Evolutionary conservation across 2,113 vertebrate species (phyloP).

Genomic region (Camelus dromedarius): DNA sequence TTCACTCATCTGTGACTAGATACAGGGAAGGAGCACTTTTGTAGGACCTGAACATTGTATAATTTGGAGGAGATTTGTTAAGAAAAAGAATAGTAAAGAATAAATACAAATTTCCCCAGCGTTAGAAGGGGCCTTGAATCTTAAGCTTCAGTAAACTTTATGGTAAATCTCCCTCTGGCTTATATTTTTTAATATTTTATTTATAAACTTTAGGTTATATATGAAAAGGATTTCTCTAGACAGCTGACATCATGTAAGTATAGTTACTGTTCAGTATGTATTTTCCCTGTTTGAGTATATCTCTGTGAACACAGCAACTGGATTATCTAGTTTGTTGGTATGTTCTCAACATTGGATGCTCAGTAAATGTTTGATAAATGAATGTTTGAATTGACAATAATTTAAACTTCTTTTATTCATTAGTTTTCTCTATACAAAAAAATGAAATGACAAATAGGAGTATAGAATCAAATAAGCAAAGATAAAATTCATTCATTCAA

Average conservation of each 20-base stretch:
- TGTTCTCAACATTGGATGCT: neutral
- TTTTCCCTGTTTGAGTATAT: neutral
- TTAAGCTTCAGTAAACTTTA: neutral
- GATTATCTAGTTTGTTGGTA: neutral
- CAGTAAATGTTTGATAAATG: neutral
- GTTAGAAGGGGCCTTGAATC: neutral
- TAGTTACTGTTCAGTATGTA: neutral
- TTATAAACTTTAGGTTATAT: constrained; percentile 17
- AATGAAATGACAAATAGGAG: neutral
- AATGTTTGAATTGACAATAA: neutral
- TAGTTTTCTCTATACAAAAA: neutral
- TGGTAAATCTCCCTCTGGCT: neutral
- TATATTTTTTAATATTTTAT: neutral
- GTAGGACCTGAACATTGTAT: neutral
- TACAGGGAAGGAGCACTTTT: neutral
- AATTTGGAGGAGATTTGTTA: neutral
- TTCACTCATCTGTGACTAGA: neutral
- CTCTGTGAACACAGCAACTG: neutral
- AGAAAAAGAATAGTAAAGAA: neutral
- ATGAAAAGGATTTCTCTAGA: neutral
- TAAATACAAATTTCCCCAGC: neutral
- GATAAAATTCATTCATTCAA: neutral
- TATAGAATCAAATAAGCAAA: neutral
- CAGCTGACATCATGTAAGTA: neutral
- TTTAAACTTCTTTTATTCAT: neutral